Base-by-base conservation (phyloP, 2,797 vertebrate species). In the Gymnoscopelus microlampas region DNA sequence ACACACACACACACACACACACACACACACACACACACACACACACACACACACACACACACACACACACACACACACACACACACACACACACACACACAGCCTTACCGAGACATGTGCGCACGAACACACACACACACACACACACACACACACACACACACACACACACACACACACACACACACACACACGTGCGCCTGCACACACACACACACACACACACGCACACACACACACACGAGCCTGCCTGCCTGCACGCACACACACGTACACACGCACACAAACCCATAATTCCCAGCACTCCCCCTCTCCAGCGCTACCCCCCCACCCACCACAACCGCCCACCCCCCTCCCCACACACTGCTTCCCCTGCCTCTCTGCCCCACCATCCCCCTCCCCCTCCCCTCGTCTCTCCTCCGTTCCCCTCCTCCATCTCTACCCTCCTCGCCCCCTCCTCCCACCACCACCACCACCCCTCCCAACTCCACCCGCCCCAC, bases 271-370 rank as follows among this genome's bases (percentile, higher is more conserved):
- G 54, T 68, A 61, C 54, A 53, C 23, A 10, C 69, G 81, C 85
- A 84, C 85, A 81, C 78, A 79, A 78, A 82, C 81, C 81, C 87
- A 89, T 86, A 90, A 90, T 86, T 88, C 90, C 88, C 86, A 88
- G 84, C 88, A 80, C 84, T 44, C 57, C 54, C 44, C 51, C 55
- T n/a, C 55, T 54, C 26, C 51, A 15, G 5, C n/a, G 9, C 54
- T 11, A 10, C 51, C 50, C 35, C 23, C 9, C 53, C 49, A n/a
- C 7, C 67, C 58, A 29, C 26, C 23, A n/a, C 49, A 50, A 9
- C 60, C 60, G 1, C 60, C 19, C 44, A 11, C 11, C 23, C 12
- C 50, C n/a, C 8, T 3, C 5, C 58, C 57, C 39, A 44, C 39
- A 44, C 39, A 44, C 39, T 10, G 77, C 71, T 63, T 60, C 68